These are phyloP conservation scores for Pitta sordida DNA, from an alignment of 2,113 vertebrate species.

Conservation along the genomic window DNA sequence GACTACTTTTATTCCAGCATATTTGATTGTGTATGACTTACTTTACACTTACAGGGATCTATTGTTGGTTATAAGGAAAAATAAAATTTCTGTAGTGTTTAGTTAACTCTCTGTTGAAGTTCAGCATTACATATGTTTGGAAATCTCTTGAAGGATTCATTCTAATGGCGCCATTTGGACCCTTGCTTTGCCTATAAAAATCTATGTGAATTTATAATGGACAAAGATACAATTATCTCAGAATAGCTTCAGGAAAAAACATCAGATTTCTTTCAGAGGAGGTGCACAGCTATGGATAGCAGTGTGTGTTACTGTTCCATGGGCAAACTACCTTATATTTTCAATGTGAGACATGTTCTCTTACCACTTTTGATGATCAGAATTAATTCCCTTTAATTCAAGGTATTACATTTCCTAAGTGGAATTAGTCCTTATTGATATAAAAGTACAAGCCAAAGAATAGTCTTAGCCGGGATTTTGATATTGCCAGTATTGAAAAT, in stretches of 20 bases:
- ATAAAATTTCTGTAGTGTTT: conserved; percentile 17
- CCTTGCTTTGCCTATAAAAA: conserved; percentile 36
- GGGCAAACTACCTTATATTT: not conserved
- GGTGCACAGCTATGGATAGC: not conserved
- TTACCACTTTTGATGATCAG: not conserved
- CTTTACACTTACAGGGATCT: conserved; percentile 35
- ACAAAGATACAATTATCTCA: conserved; percentile 39
- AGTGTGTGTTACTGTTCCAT: not conserved
- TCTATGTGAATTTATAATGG: not conserved
- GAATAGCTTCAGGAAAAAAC: not conserved
- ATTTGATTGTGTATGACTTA: conserved; percentile 22
- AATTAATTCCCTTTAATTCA: not conserved
- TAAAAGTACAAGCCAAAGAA: not conserved
- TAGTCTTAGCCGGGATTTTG: not conserved
- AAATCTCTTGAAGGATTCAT: conserved; percentile 29
- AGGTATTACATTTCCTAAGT: not conserved
- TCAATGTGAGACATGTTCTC: not conserved
- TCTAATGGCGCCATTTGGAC: not conserved
- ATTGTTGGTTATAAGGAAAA: conserved; percentile 32
- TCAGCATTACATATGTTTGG: conserved; percentile 1
- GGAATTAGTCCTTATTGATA: not conserved
- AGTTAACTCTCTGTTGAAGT: conserved; percentile 13
- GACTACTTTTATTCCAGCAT: not conserved
- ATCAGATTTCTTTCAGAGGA: not conserved
- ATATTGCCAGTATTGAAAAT: not conserved